These are phyloP conservation scores for Gymnoscelis rufifasciata DNA, from an alignment of 2,888 invertebrate species.

Conservation along the genomic window DNA sequence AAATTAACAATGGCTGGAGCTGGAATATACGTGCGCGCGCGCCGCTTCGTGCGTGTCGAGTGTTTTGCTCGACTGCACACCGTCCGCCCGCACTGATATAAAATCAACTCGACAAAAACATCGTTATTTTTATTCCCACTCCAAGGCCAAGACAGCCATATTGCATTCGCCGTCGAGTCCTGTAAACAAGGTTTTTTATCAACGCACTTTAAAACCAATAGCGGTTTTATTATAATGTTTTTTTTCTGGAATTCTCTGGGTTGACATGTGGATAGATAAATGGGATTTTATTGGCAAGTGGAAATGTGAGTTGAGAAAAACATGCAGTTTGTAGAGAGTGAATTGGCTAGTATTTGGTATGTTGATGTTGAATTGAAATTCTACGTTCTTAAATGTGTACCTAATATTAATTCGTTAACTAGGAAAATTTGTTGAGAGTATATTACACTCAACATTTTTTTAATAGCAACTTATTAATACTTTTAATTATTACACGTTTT, in stretches of 20 bases:
- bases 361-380: too few relatives aligned
- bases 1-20: constrained; percentile 5
- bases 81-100: constrained; percentile 53
- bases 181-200: constrained; percentile 59
- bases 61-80: constrained; percentile 35
- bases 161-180: constrained; percentile 61
- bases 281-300: constrained; percentile 2
- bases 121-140: constrained; percentile 67
- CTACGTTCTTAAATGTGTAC: too few relatives aligned
- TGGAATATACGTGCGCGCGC: constrained; percentile 21
- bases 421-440: too few relatives aligned
- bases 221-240: constrained; percentile 16
- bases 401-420: too few relatives aligned
- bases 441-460: too few relatives aligned
- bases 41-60: constrained; percentile 24
- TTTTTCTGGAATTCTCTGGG: constrained; percentile 11
- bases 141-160: constrained; percentile 69
- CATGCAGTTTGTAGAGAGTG: too few relatives aligned
- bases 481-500: too few relatives aligned
- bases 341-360: too few relatives aligned
- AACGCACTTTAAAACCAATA: constrained; percentile 26
- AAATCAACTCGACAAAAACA: constrained; percentile 69
- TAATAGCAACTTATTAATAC: too few relatives aligned
- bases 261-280: constrained; percentile 5
- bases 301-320: too few relatives aligned